phyloP scores from a whole-genome alignment of 2,888 invertebrate species.

The Disparrhopalites patrizii region DNA sequence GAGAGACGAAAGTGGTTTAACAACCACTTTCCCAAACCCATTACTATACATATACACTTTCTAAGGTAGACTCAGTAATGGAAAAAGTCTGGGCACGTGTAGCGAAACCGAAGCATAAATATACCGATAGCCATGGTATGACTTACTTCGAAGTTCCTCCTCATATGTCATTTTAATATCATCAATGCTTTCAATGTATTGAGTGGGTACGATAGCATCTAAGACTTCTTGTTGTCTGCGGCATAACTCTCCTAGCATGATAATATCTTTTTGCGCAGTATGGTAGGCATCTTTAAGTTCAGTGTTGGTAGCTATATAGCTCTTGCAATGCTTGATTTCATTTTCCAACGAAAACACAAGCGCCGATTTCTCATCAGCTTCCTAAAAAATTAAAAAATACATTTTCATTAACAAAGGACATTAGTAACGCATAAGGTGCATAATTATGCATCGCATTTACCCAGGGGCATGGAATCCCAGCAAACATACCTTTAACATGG shows the following conservation, averaged over 20 bases:
- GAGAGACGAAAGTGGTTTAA: no score
- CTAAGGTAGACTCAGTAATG: no score
- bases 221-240: constrained; percentile 40
- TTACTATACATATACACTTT: no score
- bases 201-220: constrained; percentile 28
- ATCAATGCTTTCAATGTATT: constrained; percentile 36
- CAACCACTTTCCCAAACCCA: no score
- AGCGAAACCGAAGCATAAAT: no score
- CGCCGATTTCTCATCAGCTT: constrained; percentile 37
- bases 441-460: no score
- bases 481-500: constrained; percentile 32
- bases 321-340: constrained; percentile 42
- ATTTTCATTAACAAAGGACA: neutral
- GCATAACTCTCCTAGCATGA: constrained; percentile 44
- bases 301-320: constrained; percentile 36
- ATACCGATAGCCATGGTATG: no score
- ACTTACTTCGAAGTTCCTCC: constrained; percentile 34
- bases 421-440: neutral
- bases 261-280: constrained; percentile 36
- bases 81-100: no score
- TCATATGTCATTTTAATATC: constrained; percentile 39
- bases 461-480: constrained; percentile 1
- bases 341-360: constrained; percentile 40
- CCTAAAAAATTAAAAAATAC: constrained; percentile 20
- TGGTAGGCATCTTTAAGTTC: constrained; percentile 41